Conservation (phyloP, 2,888 invertebrate genomes). For the Conistra vaccinii region DNA sequence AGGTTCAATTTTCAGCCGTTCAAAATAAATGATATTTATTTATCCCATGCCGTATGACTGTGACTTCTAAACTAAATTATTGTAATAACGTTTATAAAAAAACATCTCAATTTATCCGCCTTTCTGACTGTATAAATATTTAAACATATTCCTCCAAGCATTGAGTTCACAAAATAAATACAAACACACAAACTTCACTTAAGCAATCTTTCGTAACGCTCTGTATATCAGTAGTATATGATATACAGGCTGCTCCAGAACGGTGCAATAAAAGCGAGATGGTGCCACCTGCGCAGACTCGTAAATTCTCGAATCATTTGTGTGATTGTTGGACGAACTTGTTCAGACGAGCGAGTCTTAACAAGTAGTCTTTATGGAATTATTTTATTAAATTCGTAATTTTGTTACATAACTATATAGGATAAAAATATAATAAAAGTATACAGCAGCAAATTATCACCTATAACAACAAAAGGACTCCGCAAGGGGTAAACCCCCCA, state of each 20-base stretch:
- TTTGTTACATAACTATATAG: too few species aligned
- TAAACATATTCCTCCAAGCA: not conserved
- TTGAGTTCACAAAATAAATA: conserved; percentile 41
- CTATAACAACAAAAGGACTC: too few species aligned
- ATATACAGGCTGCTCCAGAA: conserved; percentile 64
- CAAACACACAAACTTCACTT: conserved; percentile 12
- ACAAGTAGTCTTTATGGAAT: not conserved
- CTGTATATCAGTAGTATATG: conserved; percentile 50
- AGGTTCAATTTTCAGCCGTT: too few species aligned
- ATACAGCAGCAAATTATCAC: too few species aligned
- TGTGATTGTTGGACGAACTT: conserved; percentile 67
- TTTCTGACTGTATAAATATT: not conserved
- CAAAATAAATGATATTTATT: too few species aligned
- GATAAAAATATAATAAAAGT: too few species aligned
- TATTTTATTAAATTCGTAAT: too few species aligned
- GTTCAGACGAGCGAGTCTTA: conserved; percentile 48
- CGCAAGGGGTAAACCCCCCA: too few species aligned
- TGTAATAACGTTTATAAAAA: not conserved
- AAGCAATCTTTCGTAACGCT: conserved; percentile 26
- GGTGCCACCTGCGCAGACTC: conserved; percentile 69
- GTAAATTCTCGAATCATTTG: conserved; percentile 76
- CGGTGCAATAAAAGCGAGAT: conserved; percentile 64
- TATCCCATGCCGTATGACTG: not conserved
- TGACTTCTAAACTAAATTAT: not conserved
- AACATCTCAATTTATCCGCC: not conserved